A percentile compares a stretch with the other conserved stretches of the same genome.
Conservation (phyloP, 1,140 invertebrate species). For the Sycobia sp. region DNA sequence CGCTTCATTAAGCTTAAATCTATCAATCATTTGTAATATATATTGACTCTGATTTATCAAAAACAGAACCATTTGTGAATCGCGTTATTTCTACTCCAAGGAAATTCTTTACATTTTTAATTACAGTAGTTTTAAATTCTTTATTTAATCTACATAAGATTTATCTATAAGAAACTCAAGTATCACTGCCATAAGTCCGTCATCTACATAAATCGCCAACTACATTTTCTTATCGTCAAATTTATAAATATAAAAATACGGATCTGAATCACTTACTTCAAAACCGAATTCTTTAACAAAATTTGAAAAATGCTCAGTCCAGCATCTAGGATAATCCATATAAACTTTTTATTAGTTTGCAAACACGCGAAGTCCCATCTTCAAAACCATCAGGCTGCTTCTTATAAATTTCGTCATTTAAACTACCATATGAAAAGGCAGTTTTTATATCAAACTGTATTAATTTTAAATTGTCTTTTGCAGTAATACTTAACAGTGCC, state of each 20-base stretch:
- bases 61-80: no score
- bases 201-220: not conserved
- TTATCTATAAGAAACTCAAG: no score
- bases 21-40: no score
- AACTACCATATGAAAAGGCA: no score
- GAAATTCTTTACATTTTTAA: no score
- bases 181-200: conserved; percentile 5
- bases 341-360: conserved; percentile 1
- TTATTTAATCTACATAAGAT: no score
- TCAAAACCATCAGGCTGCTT: conserved; percentile 39
- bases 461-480: not conserved
- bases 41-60: no score
- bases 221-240: not conserved
- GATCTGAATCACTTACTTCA: not conserved
- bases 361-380: not conserved
- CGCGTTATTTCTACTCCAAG: no score
- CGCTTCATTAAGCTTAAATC: no score
- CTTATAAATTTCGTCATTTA: conserved; percentile 36
- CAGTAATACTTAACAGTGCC: not conserved
- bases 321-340: not conserved
- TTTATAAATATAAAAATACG: conserved; percentile 3
- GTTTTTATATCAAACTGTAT: not conserved
- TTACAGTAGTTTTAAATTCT: no score
- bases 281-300: no score
- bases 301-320: not conserved